A percentile compares a stretch with the other conserved stretches of the same genome.
These are phyloP conservation scores for Gymnothorax reevesii DNA, from an alignment of 2,797 vertebrate genomes.

Conservation along the genomic window DNA sequence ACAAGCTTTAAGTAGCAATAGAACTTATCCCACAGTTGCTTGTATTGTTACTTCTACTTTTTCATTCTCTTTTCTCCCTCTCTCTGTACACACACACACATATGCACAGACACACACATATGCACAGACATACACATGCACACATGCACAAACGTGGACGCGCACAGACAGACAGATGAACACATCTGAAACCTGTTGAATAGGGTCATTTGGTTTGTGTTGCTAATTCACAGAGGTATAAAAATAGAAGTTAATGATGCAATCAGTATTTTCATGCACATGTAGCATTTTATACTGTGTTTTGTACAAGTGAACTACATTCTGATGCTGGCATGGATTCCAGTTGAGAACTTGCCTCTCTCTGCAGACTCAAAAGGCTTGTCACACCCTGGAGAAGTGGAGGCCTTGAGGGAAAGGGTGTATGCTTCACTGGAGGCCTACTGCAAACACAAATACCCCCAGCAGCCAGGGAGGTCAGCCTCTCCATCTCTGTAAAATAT, in stretches of 20 bases:
- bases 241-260: not conserved
- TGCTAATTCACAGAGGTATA: not conserved
- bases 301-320: not conserved
- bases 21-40: not conserved
- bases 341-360: not conserved
- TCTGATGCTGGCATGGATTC: not conserved
- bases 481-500: not conserved
- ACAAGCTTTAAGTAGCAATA: conserved; percentile 13
- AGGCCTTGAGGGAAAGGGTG: conserved; percentile 82
- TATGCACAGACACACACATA: not conserved
- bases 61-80: not conserved
- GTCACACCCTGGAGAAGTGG: conserved; percentile 80
- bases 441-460: conserved; percentile 86
- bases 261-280: not conserved
- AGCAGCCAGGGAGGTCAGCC: conserved; percentile 83
- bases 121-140: not conserved
- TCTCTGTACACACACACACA: not conserved
- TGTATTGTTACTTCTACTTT: not conserved
- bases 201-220: not conserved
- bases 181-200: not conserved
- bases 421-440: conserved; percentile 84
- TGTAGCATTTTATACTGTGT: not conserved
- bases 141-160: not conserved
- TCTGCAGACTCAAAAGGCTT: conserved; percentile 81
- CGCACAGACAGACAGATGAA: not conserved